These are phyloP conservation scores for Pituophis catenifer DNA, from an alignment of 2,113 vertebrate genomes.

Conservation along the genomic window DNA sequence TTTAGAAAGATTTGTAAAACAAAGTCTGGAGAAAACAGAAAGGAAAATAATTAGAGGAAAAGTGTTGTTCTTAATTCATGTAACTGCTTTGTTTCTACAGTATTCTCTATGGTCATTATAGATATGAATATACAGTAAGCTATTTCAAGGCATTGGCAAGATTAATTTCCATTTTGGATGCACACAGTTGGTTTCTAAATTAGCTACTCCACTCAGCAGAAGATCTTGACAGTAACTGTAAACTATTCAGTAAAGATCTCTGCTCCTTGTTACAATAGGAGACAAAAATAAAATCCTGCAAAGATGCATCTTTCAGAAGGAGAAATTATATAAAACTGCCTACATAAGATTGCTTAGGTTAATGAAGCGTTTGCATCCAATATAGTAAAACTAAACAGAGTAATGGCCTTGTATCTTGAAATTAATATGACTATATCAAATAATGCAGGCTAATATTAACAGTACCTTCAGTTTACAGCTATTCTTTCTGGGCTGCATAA, in stretches of 20 bases:
- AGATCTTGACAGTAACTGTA: neutral
- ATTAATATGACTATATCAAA: neutral
- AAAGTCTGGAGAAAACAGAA: slow-evolving; percentile 10
- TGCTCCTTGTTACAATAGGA: neutral
- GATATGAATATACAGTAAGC: neutral
- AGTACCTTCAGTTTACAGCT: neutral
- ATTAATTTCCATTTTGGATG: slow-evolving; percentile 8
- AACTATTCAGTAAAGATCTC: slow-evolving; percentile 12
- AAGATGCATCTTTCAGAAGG: neutral
- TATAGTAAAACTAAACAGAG: neutral
- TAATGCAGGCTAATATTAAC: neutral
- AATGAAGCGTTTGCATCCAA: neutral
- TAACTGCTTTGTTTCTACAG: neutral
- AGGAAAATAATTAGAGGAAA: neutral
- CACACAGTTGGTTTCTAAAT: slow-evolving; percentile 13
- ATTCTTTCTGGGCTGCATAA: neutral
- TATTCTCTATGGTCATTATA: neutral
- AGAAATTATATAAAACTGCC: neutral
- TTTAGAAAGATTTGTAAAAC: slow-evolving; percentile 15
- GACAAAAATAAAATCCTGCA: neutral
- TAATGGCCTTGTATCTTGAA: slow-evolving; percentile 18
- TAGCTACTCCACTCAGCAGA: neutral
- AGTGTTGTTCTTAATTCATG: neutral
- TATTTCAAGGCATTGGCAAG: slow-evolving; percentile 8
- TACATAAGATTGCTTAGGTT: neutral